These are phyloP conservation scores for Anastrepha ludens DNA, from an alignment of 1,140 invertebrate species.

Conservation along the genomic window DNA sequence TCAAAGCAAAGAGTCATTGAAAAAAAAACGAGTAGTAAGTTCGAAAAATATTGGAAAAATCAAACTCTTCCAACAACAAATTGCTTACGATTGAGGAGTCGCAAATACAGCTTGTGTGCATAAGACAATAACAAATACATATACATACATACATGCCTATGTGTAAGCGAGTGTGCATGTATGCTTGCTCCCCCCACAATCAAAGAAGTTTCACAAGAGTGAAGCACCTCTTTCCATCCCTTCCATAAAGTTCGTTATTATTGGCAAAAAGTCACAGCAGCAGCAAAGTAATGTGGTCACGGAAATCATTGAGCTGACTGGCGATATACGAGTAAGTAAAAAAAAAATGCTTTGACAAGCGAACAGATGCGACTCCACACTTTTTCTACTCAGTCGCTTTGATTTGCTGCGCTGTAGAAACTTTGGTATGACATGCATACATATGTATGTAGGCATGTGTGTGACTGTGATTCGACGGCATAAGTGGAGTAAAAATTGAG, in stretches of 20 bases:
- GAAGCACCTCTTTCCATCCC: not conserved
- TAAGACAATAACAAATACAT: not conserved
- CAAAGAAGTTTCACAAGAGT: no score
- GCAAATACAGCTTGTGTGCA: no score
- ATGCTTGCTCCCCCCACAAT: not conserved
- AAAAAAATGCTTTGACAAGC: not conserved
- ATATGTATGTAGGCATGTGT: not conserved
- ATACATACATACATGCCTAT: not conserved
- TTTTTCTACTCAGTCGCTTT: not conserved
- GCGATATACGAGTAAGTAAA: not conserved
- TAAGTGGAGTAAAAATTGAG: slow-evolving; percentile 27
- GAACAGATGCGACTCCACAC: slow-evolving; percentile 3
- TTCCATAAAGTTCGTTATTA: not conserved
- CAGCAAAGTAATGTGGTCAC: not conserved
- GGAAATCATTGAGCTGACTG: slow-evolving; percentile 30
- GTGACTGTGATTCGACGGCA: not conserved
- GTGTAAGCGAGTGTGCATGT: no score
- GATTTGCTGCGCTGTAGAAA: not conserved
- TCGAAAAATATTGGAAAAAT: not conserved
- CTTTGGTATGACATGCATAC: not conserved
- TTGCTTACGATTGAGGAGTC: not conserved
- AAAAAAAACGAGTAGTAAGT: not conserved
- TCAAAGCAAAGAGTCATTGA: not conserved
- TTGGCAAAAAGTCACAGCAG: not conserved
- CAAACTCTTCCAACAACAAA: not conserved